A percentile compares a stretch with the other conserved stretches of the same genome.
Conservation (phyloP, 2,888 invertebrate species). For the Seira musarum region DNA sequence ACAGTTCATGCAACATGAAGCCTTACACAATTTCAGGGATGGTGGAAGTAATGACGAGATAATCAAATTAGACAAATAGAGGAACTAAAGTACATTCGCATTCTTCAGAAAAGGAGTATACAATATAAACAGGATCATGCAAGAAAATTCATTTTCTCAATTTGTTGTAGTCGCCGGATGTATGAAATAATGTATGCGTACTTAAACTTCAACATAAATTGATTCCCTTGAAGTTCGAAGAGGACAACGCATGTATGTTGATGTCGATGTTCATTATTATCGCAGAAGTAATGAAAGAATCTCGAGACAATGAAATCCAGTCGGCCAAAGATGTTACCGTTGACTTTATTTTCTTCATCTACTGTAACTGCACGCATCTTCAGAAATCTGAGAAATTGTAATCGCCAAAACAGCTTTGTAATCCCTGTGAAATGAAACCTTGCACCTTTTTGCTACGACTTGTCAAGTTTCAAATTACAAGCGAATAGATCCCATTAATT, state of each 20-base stretch:
- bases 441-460: neutral
- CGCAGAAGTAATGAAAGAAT: no score
- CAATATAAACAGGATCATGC: no score
- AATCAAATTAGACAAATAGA: constrained; percentile 7
- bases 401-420: neutral
- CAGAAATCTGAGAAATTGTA: neutral
- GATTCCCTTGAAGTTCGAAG: neutral
- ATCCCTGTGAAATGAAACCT: neutral
- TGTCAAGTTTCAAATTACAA: constrained; percentile 8
- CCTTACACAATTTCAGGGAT: neutral
- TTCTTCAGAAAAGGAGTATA: no score
- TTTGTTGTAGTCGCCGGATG: no score
- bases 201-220: neutral
- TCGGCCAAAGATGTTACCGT: neutral
- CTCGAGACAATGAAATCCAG: no score
- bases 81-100: no score
- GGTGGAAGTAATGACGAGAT: neutral
- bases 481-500: neutral
- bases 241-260: neutral
- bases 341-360: neutral
- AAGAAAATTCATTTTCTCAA: no score
- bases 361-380: neutral
- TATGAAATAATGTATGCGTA: no score
- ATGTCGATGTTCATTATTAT: no score
- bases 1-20: neutral